These are phyloP conservation scores for Phocoena sinus DNA, from an alignment of 2,113 vertebrate species.

Conservation along the genomic window DNA sequence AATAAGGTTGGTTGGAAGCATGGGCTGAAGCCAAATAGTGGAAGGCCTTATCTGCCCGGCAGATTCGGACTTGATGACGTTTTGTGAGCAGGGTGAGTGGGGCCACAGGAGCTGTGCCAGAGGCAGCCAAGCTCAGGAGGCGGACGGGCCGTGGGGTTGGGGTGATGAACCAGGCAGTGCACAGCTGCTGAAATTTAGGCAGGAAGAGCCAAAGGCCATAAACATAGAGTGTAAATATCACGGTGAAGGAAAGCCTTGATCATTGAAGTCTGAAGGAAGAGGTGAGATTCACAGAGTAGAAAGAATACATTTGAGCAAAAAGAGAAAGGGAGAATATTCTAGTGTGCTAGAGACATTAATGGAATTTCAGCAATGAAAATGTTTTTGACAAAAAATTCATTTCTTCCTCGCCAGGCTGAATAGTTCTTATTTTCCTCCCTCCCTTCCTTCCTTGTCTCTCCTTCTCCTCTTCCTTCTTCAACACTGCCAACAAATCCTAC, in stretches of 20 bases:
- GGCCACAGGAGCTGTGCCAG: background rate
- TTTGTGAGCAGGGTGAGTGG: background rate
- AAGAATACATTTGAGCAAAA: background rate
- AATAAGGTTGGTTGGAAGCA: background rate
- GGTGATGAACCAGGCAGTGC: background rate
- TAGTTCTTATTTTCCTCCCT: background rate
- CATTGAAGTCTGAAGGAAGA: background rate
- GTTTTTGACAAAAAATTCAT: background rate
- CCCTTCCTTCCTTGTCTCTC: background rate
- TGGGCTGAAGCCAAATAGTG: background rate
- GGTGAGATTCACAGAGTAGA: background rate
- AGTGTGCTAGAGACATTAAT: background rate
- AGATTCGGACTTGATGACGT: background rate
- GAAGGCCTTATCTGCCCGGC: background rate
- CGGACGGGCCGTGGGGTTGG: rapidly evolving
- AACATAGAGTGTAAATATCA: background rate
- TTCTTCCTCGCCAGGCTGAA: background rate
- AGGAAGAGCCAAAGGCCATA: background rate
- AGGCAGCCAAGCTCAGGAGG: background rate
- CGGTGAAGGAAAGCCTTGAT: background rate
- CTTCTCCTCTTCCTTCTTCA: background rate
- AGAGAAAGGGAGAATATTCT: background rate
- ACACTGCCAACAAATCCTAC: background rate
- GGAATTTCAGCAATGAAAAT: background rate
- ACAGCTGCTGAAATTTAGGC: background rate